Evolutionary conservation across 2,888 invertebrate species (phyloP), one percentile per base, ranked within the genome.

Genomic region (Silvanus unidentatus): DNA sequence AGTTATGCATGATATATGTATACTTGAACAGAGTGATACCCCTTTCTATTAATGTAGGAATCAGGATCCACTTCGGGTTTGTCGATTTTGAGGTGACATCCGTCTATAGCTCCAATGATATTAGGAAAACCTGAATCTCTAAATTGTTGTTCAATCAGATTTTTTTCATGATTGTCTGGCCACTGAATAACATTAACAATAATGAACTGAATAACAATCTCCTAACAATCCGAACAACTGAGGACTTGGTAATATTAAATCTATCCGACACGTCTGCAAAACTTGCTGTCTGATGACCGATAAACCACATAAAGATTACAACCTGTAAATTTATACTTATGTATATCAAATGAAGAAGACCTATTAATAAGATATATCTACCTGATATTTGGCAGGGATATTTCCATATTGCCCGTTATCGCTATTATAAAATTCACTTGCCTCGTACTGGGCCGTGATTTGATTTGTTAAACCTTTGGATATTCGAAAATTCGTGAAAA

Each of bases 31-130:
- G 45, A 45, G 32, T 45, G 30, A 37, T 36, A 45, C 28, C 45
- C 32, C 14, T 45, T 45, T 16, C 42, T 42, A 45, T 45, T 45
- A 37, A 35, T 40, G 37, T 28, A 45, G 22, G 40, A 40, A 27
- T 37, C n/a, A 13, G 27, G 32, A 37, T 45, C 40, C n/a, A 35
- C 37, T 11, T 9, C 28, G 12, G 38, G 45, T 32, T 45, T 40
- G 14, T 45, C 40, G 12, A 35, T 28, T 27, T 34, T 35, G n/a
- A 45, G 36, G 15, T 45, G 45, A 42, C 42, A 45, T 8, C 45
- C 42, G 38, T 45, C 45, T 29, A 45, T 36, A 15, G 45, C 45
- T 41, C 45, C 45, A n/a, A 45, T 16, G 15, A 42, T 30, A 30
- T 38, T 42, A 28, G 45, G 45, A 45, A 45, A 37, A 13, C 42